Evolutionary conservation across 2,888 invertebrate genomes (phyloP).

Genomic region (Reticulitermes lucifugus): DNA sequence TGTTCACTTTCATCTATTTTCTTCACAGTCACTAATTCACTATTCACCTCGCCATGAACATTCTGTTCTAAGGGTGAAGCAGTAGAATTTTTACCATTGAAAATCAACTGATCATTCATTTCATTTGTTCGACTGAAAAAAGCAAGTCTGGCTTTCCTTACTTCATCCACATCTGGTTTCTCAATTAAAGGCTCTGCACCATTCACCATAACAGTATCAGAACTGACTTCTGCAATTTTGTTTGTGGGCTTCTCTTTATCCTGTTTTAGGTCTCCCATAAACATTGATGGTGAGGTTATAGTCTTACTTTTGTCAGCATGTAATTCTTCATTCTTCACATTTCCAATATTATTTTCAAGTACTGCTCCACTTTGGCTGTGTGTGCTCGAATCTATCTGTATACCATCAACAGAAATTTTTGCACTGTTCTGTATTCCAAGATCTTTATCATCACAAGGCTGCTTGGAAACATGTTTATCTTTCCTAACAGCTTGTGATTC

Average conservation of each 20-base stretch:
- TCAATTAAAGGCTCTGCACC: not conserved
- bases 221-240: constrained; percentile 24
- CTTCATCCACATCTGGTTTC: constrained; percentile 58
- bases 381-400: constrained; percentile 47
- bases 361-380: constrained; percentile 41
- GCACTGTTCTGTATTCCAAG: constrained; percentile 59
- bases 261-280: constrained; percentile 51
- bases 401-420: constrained; percentile 32
- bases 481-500: not conserved
- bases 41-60: not conserved
- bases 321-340: constrained; percentile 33
- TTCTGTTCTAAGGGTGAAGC: not conserved
- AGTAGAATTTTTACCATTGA: not conserved
- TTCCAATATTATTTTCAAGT: not conserved
- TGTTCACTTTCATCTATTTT: constrained; percentile 54
- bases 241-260: constrained; percentile 43
- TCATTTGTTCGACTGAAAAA: constrained; percentile 58
- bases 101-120: constrained; percentile 34
- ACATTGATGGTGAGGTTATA: constrained; percentile 45
- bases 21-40: constrained; percentile 37
- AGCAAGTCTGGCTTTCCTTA: constrained; percentile 61
- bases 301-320: not conserved
- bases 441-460: constrained; percentile 1
- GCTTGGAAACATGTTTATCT: constrained; percentile 23
- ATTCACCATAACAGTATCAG: not conserved